These are phyloP conservation scores for Thalassaphorura encarpata DNA, from an alignment of 1,140 invertebrate genomes.

Conservation along the genomic window DNA sequence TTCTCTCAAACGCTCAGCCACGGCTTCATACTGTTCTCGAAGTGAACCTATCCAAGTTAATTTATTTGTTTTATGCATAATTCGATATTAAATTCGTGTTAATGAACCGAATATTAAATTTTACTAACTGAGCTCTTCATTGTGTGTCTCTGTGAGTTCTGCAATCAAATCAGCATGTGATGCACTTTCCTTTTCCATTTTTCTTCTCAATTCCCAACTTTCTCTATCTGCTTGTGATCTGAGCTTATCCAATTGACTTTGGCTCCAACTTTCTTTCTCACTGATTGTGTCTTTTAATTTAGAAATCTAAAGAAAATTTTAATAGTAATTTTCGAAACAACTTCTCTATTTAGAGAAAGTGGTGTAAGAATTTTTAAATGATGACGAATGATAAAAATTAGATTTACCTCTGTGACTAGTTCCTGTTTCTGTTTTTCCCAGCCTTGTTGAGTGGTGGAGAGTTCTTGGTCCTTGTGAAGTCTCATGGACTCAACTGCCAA, in stretches of 20 bases:
- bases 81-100: too few species aligned
- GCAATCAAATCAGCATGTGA: constrained; percentile 47
- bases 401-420: constrained; percentile 45
- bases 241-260: constrained; percentile 45
- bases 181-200: constrained; percentile 47
- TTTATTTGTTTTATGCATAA: too few species aligned
- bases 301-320: constrained; percentile 40
- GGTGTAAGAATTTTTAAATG: background rate
- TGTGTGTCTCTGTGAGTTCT: constrained; percentile 45
- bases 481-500: constrained; percentile 43
- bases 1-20: constrained; percentile 7
- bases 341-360: background rate
- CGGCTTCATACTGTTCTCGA: constrained; percentile 11
- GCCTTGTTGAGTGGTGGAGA: constrained; percentile 40
- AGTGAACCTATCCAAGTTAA: constrained; percentile 9
- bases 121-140: constrained; percentile 47
- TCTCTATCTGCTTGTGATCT: constrained; percentile 46
- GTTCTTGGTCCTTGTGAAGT: constrained; percentile 36
- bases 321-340: background rate
- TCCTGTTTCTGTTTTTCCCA: constrained; percentile 47
- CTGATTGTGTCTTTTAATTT: constrained; percentile 44
- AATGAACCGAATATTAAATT: too few species aligned
- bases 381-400: background rate
- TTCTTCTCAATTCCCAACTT: constrained; percentile 44
- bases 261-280: constrained; percentile 45